Base-by-base conservation (phyloP, 2,113 vertebrate species). In the Chinchilla lanigera region DNA sequence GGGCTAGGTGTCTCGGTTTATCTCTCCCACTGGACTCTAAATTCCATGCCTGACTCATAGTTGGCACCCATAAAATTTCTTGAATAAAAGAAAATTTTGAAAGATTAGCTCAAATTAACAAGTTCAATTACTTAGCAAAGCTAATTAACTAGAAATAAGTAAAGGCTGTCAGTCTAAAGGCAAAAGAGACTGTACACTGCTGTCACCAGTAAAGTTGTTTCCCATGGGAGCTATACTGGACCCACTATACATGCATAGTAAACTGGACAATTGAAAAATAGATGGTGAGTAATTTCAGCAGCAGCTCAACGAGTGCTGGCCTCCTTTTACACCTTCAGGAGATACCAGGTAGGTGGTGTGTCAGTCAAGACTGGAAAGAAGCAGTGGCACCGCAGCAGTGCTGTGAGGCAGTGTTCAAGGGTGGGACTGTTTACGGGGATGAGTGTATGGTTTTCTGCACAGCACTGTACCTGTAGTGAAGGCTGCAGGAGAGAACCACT, bases 21-120 rank as follows among this genome's bases (percentile, higher is more conserved):
- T 94, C 89, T 95, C 81, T 95, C 81, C 93, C 92, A 65, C 75
- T 84, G 73, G 95, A 95, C 61, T 80, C 60, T 61, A 69, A 92
- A 93, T 35, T 84, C 47, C 47, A 86, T 19, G 81, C 47, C 75
- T 93, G 85, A 94, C 75, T 97, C 91, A 97, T 16, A 97, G 69
- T 78, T 97, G 94, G 61, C 60, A 44, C 10, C 50, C 33, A n/a
- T 30, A 67, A 20, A 7, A 60, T 73, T 92, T 94, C 47, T 94
- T 90, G 58, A 95, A 96, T 81, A 84, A 94, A 95, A 96, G 71
- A 81, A 94, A 94, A 61, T 8, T 94, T 78, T 94, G 7, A 82
- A 96, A 88, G 26, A 90, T 81, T 73, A 69, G 41, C 75, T 85
- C 83, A 82, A 86, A 86, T 77, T 71, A 84, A 89, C 58, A 67